Percentiles rank a stretch among this genome's conserved stretches.
phyloP scores from a whole-genome alignment of 1,140 invertebrate genomes.

The Lasioglossum baleicum region DNA sequence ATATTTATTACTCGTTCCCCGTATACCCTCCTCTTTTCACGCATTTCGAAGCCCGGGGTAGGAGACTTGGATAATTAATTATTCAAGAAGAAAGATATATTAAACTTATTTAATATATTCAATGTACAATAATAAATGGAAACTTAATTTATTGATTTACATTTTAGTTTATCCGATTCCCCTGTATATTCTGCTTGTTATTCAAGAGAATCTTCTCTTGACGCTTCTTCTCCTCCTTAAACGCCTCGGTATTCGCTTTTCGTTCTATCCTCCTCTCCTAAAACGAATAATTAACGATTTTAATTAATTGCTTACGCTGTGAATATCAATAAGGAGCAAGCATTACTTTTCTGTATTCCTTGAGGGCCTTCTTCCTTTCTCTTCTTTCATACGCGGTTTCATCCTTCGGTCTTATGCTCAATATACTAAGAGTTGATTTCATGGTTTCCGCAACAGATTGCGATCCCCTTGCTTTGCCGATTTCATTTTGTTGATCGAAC shows the following conservation, averaged over 20 bases:
- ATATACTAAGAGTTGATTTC: conserved; percentile 84
- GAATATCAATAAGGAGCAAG: conserved; percentile 24
- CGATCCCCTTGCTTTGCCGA: conserved; percentile 68
- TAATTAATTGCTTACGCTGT: conserved; percentile 14
- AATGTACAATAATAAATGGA: conserved; percentile 24
- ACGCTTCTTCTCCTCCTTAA: conserved; percentile 92
- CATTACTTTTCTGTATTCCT: conserved; percentile 87
- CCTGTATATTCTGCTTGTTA: conserved; percentile 86
- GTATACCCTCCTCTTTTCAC: neutral
- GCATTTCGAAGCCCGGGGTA: neutral
- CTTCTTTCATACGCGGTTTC: conserved; percentile 91
- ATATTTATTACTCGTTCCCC: neutral
- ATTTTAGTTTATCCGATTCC: conserved; percentile 83
- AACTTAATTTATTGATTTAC: neutral
- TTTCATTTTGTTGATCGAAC: conserved; percentile 81
- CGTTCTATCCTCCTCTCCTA: conserved; percentile 91
- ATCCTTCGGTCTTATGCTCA: conserved; percentile 88
- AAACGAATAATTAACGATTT: conserved; percentile 58
- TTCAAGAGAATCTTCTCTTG: conserved; percentile 90
- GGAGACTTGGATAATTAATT: too few relatives aligned
- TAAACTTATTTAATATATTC: conserved; percentile 5
- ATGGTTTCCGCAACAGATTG: conserved; percentile 84
- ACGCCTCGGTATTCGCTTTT: conserved; percentile 91
- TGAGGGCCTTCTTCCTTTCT: conserved; percentile 90
- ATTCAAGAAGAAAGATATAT: neutral